A percentile compares a stretch with the other conserved stretches of the same genome.
Conservation (phyloP, 2,888 invertebrate genomes). For the Notocelia uddmanniana region DNA sequence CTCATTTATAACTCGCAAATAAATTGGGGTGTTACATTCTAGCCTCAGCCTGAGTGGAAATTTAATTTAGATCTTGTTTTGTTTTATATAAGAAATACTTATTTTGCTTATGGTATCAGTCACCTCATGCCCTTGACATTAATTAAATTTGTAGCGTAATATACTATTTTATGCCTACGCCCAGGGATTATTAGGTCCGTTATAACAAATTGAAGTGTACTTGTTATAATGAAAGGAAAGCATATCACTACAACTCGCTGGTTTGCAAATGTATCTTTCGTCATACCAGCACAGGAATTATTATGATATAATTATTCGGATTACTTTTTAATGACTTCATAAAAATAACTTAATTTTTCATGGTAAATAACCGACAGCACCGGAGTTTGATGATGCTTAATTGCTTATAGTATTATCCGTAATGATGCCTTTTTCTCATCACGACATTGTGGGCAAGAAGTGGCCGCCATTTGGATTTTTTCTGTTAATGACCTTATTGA, state of each 20-base stretch:
- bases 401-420: no score
- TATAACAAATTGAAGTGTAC: background rate
- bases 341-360: no score
- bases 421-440: no score
- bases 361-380: no score
- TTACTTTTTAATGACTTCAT: no score
- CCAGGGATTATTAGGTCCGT: background rate
- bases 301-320: no score
- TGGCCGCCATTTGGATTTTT: background rate
- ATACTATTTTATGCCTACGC: background rate
- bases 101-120: background rate
- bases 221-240: background rate
- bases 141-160: background rate
- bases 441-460: background rate
- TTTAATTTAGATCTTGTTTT: constrained; percentile 24
- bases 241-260: background rate
- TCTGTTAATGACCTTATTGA: background rate
- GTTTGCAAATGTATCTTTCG: no score
- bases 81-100: constrained; percentile 6
- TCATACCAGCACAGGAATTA: no score
- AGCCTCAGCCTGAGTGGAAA: constrained; percentile 25
- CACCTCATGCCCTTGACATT: background rate
- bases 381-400: no score
- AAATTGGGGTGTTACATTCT: constrained; percentile 20
- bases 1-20: constrained; percentile 35